phyloP scores from a whole-genome alignment of 2,888 invertebrate species.

The Cheilosia scutellata region DNA sequence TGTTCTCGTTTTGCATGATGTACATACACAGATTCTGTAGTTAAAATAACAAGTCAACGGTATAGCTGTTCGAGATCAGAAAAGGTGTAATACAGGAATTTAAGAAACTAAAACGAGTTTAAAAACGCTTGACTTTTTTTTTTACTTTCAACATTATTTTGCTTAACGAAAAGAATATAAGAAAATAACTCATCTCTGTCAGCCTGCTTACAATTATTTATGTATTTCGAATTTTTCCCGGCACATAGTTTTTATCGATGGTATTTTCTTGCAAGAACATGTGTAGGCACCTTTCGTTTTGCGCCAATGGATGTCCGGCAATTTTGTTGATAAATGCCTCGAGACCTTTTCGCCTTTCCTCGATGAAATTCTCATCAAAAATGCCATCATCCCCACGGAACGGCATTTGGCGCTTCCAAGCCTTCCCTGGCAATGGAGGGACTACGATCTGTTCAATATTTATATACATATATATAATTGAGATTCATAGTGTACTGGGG shows the following conservation, averaged over 20 bases:
- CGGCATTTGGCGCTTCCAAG: conserved; percentile 98
- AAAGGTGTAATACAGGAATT: conserved; percentile 37
- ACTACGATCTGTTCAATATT: conserved; percentile 93
- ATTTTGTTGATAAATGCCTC: conserved; percentile 99
- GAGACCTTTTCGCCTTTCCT: conserved; percentile 98
- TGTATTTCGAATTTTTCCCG: conserved; percentile 99
- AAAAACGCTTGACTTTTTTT: conserved; percentile 54
- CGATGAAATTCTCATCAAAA: conserved; percentile 99
- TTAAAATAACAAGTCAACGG: conserved; percentile 33
- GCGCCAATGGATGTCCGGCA: conserved; percentile 99
- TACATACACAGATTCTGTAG: conserved; percentile 16
- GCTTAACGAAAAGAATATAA: conserved; percentile 23
- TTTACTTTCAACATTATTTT: conserved; percentile 50
- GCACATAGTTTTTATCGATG: conserved; percentile 99
- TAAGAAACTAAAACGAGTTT: conserved; percentile 49
- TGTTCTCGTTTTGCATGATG: conserved; percentile 23
- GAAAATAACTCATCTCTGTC: conserved; percentile 31
- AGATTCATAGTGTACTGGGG: too few species aligned
- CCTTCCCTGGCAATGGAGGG: conserved; percentile 98
- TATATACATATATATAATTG: background rate
- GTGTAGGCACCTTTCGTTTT: conserved; percentile 99
- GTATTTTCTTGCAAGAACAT: conserved; percentile 99
- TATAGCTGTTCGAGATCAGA: conserved; percentile 59
- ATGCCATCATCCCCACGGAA: conserved; percentile 99
- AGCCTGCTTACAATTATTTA: conserved; percentile 84